Conservation (phyloP, 2,797 vertebrate species). For the Graptemys geographica region DNA sequence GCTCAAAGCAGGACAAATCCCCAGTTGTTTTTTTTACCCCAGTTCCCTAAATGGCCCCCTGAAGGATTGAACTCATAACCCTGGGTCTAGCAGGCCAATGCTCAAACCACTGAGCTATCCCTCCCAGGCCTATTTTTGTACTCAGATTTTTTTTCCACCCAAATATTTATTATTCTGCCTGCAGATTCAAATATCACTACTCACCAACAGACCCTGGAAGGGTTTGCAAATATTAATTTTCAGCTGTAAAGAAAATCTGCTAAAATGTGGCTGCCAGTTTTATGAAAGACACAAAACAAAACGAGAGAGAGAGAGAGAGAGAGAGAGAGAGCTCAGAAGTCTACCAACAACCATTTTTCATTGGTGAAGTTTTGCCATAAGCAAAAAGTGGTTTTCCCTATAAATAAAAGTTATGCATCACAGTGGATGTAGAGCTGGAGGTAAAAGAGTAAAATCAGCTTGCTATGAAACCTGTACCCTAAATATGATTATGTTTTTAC, state of each 20-base stretch:
- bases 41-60: no score
- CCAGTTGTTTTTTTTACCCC: no score
- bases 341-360: not conserved
- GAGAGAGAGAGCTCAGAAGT: not conserved
- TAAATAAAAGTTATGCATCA: not conserved
- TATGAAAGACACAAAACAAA: not conserved
- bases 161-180: not conserved
- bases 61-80: no score
- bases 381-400: not conserved
- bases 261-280: not conserved
- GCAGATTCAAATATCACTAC: not conserved
- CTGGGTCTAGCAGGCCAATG: no score
- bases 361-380: not conserved
- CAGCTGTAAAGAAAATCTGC: not conserved
- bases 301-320: no score
- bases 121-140: not conserved
- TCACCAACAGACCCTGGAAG: not conserved
- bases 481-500: not conserved
- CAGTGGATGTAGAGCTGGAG: not conserved
- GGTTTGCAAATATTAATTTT: not conserved
- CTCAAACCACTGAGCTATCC: no score
- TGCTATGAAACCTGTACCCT: not conserved
- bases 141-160: not conserved
- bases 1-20: no score
- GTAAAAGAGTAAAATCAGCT: not conserved